Conservation (phyloP, 23 tunicate species). For the Trididemnum clinides region DNA sequence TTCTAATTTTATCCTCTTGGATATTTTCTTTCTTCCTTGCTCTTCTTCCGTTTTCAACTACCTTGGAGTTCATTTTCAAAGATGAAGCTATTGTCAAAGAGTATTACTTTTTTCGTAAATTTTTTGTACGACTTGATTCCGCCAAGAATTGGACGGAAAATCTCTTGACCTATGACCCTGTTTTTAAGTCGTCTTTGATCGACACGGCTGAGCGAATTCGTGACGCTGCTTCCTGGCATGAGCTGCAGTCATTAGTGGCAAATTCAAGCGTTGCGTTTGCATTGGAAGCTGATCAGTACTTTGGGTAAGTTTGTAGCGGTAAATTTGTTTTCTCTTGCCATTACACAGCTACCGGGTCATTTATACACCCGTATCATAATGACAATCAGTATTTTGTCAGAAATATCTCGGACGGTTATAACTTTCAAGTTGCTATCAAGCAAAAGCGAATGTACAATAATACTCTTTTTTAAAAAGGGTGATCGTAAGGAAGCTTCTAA, state of each 20-base stretch:
- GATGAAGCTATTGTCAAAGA: slow-evolving; percentile 17
- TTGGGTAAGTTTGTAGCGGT: slow-evolving; percentile 3
- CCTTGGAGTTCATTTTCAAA: neutral
- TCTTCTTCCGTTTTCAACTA: slow-evolving; percentile 28
- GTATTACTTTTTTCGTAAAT: slow-evolving; percentile 23
- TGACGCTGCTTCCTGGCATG: slow-evolving; percentile 5
- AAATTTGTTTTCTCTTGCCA: no score
- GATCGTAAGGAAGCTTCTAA: no score
- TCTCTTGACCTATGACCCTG: slow-evolving; percentile 6
- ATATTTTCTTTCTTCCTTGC: slow-evolving; percentile 9
- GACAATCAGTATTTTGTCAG: no score
- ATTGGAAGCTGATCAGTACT: neutral
- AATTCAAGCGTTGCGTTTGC: neutral
- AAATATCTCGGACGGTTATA: no score
- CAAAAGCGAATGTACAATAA: no score
- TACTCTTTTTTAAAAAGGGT: no score
- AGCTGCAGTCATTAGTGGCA: neutral
- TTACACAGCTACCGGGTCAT: no score
- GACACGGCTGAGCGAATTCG: neutral
- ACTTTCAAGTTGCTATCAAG: no score
- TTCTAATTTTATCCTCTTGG: slow-evolving; percentile 20
- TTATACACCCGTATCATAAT: no score
- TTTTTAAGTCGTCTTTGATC: neutral
- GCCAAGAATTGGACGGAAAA: slow-evolving; percentile 24
- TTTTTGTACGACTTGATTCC: slow-evolving; percentile 14